Evolutionary conservation across 53 echinoderm and acorn worm species (phyloP).

Genomic region (Holothuria scabra): DNA sequence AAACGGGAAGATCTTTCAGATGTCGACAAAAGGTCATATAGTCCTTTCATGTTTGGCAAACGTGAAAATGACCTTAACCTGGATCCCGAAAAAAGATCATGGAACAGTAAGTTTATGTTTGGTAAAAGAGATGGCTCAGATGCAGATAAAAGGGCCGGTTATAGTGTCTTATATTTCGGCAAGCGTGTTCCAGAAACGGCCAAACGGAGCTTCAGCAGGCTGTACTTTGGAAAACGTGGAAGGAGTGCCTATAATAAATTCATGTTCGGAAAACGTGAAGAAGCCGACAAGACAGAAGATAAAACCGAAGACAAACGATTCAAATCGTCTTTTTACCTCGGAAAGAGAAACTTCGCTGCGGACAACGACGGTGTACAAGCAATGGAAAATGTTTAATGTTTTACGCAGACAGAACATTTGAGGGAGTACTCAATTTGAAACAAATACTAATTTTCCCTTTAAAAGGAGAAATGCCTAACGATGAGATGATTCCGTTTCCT

Average conservation of each 20-base stretch:
- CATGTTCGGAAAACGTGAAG: conserved; percentile 18
- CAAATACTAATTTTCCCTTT: no score
- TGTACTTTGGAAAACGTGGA: conserved; percentile 17
- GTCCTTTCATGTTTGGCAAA: conserved; percentile 46
- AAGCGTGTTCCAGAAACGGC: conserved; percentile 20
- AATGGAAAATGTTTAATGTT: conserved; percentile 8
- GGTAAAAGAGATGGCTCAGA: conserved; percentile 13
- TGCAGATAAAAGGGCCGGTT: background rate
- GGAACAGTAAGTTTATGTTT: conserved; percentile 23
- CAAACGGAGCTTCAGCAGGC: background rate
- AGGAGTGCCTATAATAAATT: background rate
- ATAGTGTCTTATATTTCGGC: conserved; percentile 45
- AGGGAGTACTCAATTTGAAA: no score
- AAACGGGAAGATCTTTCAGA: background rate
- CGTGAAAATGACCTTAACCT: background rate
- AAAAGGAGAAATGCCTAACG: no score
- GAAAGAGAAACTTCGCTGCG: conserved; percentile 18
- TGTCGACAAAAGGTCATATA: background rate
- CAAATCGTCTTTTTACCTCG: conserved; percentile 17
- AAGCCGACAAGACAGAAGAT: background rate
- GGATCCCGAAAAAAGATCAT: background rate
- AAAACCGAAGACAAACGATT: conserved; percentile 5
- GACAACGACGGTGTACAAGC: conserved; percentile 12
- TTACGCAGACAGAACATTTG: no score
- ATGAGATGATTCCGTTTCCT: no score